Percentiles rank a stretch among this genome's conserved stretches.
Evolutionary conservation across 2,113 vertebrate genomes (phyloP).

Genomic region (Semicossyphus pulcher): DNA sequence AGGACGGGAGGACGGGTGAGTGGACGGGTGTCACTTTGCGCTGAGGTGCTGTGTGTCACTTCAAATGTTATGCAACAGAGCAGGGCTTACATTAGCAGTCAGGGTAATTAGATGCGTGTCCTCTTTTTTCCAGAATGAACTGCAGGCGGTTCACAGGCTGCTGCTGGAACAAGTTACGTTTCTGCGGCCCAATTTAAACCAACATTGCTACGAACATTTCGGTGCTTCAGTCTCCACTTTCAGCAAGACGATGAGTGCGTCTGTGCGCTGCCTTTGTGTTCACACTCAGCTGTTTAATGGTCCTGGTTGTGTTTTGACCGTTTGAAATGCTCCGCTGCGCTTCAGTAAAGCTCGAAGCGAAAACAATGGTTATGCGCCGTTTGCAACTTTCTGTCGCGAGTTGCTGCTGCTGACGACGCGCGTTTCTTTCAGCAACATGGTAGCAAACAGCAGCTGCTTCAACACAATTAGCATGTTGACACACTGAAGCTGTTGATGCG

Average conservation of each 20-base stretch:
- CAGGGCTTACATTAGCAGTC: conserved; percentile 11
- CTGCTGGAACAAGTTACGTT: not conserved
- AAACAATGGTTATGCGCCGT: conserved; percentile 39
- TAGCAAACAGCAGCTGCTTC: not conserved
- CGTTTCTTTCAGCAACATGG: conserved; percentile 7
- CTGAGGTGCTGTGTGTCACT: conserved; percentile 20
- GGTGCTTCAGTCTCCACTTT: too few relatives aligned
- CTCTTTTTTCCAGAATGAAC: not conserved
- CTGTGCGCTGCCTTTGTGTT: not conserved
- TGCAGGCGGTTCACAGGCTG: not conserved
- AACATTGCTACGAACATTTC: not conserved
- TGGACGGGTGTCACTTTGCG: conserved; percentile 25
- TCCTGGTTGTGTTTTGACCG: not conserved
- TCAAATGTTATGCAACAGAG: conserved; percentile 46
- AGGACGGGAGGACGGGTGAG: conserved; percentile 50
- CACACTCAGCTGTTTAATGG: too few relatives aligned
- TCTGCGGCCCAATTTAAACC: not conserved
- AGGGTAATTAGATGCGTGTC: conserved; percentile 42
- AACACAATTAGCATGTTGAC: not conserved
- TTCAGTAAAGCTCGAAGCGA: not conserved
- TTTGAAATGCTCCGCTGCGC: not conserved
- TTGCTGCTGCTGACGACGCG: conserved; percentile 15
- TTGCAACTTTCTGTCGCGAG: conserved; percentile 38
- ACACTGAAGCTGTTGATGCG: not conserved
- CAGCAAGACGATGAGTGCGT: not conserved